These are phyloP conservation scores for Mesembrinibis cayennensis DNA, from an alignment of 2,113 vertebrate species.

Conservation along the genomic window DNA sequence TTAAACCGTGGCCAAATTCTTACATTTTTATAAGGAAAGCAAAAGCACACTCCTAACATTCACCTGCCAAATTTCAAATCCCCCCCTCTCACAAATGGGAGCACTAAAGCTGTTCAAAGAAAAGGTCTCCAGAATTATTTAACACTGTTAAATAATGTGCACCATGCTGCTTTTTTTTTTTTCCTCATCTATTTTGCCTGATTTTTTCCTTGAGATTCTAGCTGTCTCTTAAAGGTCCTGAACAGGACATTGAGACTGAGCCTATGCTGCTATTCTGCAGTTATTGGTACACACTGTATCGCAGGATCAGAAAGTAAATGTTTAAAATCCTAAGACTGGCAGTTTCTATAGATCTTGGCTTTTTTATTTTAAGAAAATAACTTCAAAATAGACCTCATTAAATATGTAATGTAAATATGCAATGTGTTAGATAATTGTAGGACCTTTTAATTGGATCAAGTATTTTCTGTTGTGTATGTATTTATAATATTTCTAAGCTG, in stretches of 20 bases:
- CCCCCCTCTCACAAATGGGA: not conserved
- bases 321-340: not conserved
- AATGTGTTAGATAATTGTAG: not conserved
- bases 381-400: not conserved
- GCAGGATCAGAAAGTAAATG: not conserved
- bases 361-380: not conserved
- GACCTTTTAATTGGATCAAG: not conserved
- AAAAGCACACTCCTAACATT: not conserved
- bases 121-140: conserved; percentile 18
- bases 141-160: not conserved
- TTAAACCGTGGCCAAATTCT: not conserved
- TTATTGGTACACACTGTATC: not conserved
- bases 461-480: not conserved
- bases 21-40: not conserved
- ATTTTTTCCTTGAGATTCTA: not conserved
- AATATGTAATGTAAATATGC: not conserved
- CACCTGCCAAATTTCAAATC: conserved; percentile 15
- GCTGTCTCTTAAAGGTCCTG: not conserved
- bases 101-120: conserved; percentile 22
- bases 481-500: not conserved
- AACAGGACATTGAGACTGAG: not conserved
- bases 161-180: not conserved
- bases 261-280: not conserved
- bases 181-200: not conserved
- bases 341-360: not conserved